Evolutionary conservation across 2,888 invertebrate genomes (phyloP), one percentile per base, ranked within the genome.

Genomic region (Volucella inflata): DNA sequence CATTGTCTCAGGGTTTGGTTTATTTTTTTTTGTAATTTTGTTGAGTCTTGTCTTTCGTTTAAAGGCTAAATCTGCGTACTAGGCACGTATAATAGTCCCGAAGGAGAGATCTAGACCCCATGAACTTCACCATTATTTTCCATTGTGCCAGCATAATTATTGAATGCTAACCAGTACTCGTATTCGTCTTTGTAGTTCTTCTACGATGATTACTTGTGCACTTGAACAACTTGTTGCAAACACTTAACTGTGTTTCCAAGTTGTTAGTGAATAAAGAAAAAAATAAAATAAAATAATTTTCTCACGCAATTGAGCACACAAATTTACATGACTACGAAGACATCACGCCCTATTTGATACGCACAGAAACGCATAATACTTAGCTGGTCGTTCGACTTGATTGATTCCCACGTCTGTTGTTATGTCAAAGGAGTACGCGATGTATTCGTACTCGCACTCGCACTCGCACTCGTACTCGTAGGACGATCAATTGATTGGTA

Each of bases 251-350:
- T 21, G 21, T 46, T 62, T 60, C 59, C 17, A 50, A 42, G 55
- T 67, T 65, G 64, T 57, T 64, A 10, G 42, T 12, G 59, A 62
- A 57, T 53, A 64, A 30, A 40, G 40, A 59, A 42, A 65, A 42
- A 62, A 21, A 55, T 46, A 44, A 64, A 48, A 16, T 46, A 50
- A 67, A 67, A 62, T 64, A 46, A 79, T 74, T 83, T 85, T 85
- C 85, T 85, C 85, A 85, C 85, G 85, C 85, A 85, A 85, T 85
- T 85, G 85, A 85, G 84, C 80, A 85, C 80, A 84, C 67, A 77
- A 78, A 83, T 83, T 83, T 83, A 59, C 60, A 78, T 75, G 40
- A 51, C 71, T 74, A 60, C 51, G 74, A 84, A 84, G 84, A 75
- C 75, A 76, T 85, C 85, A 81, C 85, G 81, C 85, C 85, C 85